Conservation (phyloP, 2,113 vertebrate genomes). For the Saiga tatarica region DNA sequence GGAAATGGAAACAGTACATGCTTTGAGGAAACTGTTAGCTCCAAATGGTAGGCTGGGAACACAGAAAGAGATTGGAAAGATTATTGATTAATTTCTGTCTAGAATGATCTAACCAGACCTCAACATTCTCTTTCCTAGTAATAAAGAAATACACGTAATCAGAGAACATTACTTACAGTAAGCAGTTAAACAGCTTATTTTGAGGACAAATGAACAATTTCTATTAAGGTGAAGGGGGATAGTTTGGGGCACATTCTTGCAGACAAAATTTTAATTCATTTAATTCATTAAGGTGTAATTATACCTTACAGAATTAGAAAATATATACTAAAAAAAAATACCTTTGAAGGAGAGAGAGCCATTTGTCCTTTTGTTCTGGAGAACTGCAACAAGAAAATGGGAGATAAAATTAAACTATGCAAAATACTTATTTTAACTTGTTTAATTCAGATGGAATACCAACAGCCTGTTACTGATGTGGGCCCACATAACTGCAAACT, state of each 20-base stretch:
- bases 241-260: not conserved
- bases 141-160: not conserved
- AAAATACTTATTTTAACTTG: not conserved
- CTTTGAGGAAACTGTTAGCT: constrained; percentile 1
- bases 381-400: constrained; percentile 84
- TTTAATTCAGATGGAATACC: not conserved
- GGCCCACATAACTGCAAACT: not conserved
- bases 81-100: not conserved
- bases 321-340: constrained; percentile 75
- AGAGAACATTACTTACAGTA: constrained; percentile 10
- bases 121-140: constrained; percentile 33
- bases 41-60: not conserved
- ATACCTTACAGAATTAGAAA: constrained; percentile 26
- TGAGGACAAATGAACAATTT: constrained; percentile 7
- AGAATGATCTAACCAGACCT: constrained; percentile 18
- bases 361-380: constrained; percentile 91
- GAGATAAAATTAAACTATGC: constrained; percentile 35
- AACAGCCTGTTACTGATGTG: not conserved
- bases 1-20: not conserved
- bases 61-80: not conserved
- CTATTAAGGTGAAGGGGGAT: not conserved
- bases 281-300: not conserved
- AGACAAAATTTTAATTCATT: constrained; percentile 20
- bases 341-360: constrained; percentile 93
- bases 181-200: not conserved